Base-by-base conservation (phyloP, 1,140 invertebrate species). In the Nasonia giraulti region DNA sequence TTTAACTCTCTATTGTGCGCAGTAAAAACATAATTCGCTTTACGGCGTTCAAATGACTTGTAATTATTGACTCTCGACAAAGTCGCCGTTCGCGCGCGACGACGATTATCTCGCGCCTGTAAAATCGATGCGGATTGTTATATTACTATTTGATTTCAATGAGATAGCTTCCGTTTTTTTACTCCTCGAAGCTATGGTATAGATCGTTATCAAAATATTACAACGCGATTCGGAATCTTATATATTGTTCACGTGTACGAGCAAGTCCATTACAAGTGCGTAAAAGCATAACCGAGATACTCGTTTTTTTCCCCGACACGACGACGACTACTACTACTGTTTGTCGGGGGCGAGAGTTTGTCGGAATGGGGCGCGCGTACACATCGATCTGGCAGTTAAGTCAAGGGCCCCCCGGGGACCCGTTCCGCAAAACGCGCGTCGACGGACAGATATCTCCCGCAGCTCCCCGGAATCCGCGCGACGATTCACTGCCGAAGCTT, bases 341-440 rank as follows among this genome's bases (percentile, higher is more conserved):
- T 50, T 17, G 50, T 55, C 50, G 55, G 17, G 55, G 55, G 55
- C 20, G 55, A 62, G 55, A 62, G 55, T 62, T 62, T 27, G 27
- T 62, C 20, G 55, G 55, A 62, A 62, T 62, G 55, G 55, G 55
- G 68, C 66, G 66, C 20, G 27, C 4, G 1, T 83, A 88, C 89
- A 92, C 91, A 92, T 92, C 91, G 91, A 92, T 92, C 91, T 91
- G 90, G 89, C 90, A 91, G 91, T 92, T 92, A 92, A 92, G 89
- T 91, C 88, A 84, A 92, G 84, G 87, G 89, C 89, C 88, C 91
- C 90, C 91, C 33, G 40, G 91, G 86, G 91, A 92, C 91, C 91
- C 91, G 90, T 92, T 92, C 90, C 88, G 89, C 89, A 71, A 71
- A 71, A 71, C 27, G 68, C 31, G 68, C 68, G 68, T 71, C 68